Base-by-base conservation (phyloP, 35 echinoderm and acorn worm species). In the Eucidaris tribuloides region DNA sequence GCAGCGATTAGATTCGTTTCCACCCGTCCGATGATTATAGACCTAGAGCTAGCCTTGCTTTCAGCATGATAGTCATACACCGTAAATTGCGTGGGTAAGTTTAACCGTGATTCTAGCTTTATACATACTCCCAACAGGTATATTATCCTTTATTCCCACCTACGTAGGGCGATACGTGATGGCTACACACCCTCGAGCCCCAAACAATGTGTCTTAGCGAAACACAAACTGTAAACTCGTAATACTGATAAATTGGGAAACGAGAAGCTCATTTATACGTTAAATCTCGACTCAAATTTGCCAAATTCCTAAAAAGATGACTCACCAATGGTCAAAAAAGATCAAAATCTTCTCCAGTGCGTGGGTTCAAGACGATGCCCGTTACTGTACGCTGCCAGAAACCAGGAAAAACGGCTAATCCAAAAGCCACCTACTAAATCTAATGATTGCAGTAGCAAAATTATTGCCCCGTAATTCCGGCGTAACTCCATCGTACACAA, bases 391-490 rank as follows among this genome's bases (percentile, higher is more conserved):
- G 76, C 7, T n/a, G n/a, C 9, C 19, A 38, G 58, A 29, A 13
- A 45, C 27, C 14, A 20, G 83, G 9, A 42, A 62, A 63, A 92
- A 71, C 9, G 89, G 72, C 41, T 28, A 48, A 20, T 79, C 82
- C 23, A 89, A 89, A 45, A 39, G 27, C 42, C 41, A 11, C 36
- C 29, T 54, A 18, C 45, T 89, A 13, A 79, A 89, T 20, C 60
- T 89, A 20, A 65, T 89, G 86, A 43, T 89, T 2, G 86, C 86
- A 89, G 46, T 65, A 82, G 18, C 78, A 58, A n/a, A 89, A 89
- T 43, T 89, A 70, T 33, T 89, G 86, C 46, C 86, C 86, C 11
- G 40, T 89, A 0, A 89, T 89, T 29, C 33, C 83, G n/a, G 9
- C 77, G 78, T 5, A 89, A 76, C 62, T 57, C 79, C 3, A 89